Percentiles rank a stretch among this genome's conserved stretches.
Evolutionary conservation across 2,888 invertebrate species (phyloP).

Genomic region (Nemurella pictetii): DNA sequence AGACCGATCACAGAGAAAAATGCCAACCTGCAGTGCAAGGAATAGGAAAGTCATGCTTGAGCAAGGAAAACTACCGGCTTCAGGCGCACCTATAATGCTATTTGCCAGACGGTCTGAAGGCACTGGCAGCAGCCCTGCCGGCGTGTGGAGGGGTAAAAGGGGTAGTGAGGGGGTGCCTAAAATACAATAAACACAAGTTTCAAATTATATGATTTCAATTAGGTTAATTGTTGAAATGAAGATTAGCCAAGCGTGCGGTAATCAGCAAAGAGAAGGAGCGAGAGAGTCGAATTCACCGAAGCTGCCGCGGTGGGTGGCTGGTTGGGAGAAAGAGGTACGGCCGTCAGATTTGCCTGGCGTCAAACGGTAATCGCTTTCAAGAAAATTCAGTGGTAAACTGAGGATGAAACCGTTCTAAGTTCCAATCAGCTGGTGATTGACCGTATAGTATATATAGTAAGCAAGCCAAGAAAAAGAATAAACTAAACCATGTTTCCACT

Average conservation of each 20-base stretch:
- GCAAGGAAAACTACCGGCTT: neutral
- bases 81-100: neutral
- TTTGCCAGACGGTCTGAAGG: neutral
- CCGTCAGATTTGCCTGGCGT: too few species aligned
- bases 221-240: slow-evolving; percentile 44
- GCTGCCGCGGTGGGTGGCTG: neutral
- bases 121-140: slow-evolving; percentile 6
- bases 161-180: slow-evolving; percentile 28
- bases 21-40: neutral
- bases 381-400: too few species aligned
- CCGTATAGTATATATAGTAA: too few species aligned
- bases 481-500: too few species aligned
- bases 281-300: slow-evolving; percentile 10
- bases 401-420: too few species aligned
- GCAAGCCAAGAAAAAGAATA: too few species aligned
- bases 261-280: slow-evolving; percentile 16
- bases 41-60: neutral
- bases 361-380: too few species aligned
- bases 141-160: slow-evolving; percentile 13
- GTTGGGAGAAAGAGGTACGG: too few species aligned
- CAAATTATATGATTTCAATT: slow-evolving; percentile 45
- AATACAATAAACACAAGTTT: slow-evolving; percentile 43
- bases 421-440: too few species aligned
- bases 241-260: slow-evolving; percentile 34
- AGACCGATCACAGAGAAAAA: too few species aligned